Evolutionary conservation across 2,113 vertebrate species (phyloP), one percentile per base, ranked within the genome.

Genomic region (Serilophus lunatus): DNA sequence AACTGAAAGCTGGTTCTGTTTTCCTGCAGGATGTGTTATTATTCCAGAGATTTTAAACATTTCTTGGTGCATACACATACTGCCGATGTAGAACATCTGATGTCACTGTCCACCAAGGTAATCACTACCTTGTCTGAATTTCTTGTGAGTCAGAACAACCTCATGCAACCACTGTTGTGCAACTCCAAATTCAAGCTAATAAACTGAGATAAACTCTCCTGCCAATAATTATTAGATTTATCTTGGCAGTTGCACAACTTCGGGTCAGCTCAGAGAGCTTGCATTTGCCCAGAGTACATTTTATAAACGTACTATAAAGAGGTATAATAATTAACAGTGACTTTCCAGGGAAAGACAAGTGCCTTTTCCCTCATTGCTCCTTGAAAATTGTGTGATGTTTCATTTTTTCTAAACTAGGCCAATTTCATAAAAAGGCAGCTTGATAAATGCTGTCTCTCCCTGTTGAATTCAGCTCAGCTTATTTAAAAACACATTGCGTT

Each of bases 341-440:
- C 54, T 60, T 84, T 71, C 45, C 47, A 64, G 61, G 24, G 33
- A 86, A 81, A 91, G 22, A 68, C 5, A 75, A 77, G 12, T 75
- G n/a, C 9, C 33, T 88, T 88, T 82, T 57, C 38, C 19, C 28
- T 79, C 28, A 33, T 6, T 93, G 31, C 7, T 44, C 33, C 28
- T 53, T 84, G n/a, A 89, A 68, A 76, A 82, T 4, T 22, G 6
- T 64, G 54, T 45, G 49, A 71, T 49, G 20, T 33, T 86, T 76
- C 20, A 61, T 89, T 82, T 93, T 76, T 85, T 57, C 63, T 68
- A 64, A 66, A 65, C 22, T 18, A 79, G 36, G 10, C 12, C 24
- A 68, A 76, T 82, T 79, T 80, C 92, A 80, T 35, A 92, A 91
- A 91, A 94, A 96, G 91, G 23, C 54, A 60, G 50, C 61, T 79